Base-by-base conservation (phyloP, 1,140 invertebrate genomes). In the Metopolophium dirhodum region DNA sequence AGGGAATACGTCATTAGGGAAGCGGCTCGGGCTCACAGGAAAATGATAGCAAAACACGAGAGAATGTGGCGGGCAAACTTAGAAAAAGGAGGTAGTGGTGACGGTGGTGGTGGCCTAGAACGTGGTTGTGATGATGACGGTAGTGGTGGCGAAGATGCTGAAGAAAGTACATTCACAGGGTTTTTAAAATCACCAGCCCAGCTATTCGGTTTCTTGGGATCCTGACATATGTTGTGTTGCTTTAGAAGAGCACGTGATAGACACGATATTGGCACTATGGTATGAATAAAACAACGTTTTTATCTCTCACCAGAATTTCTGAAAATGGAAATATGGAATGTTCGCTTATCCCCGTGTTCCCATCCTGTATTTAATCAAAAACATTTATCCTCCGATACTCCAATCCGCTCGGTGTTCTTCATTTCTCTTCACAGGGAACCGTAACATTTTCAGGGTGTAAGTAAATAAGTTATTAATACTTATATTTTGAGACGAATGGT, bases 101-200 rank as follows among this genome's bases (percentile, higher is more conserved):
- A 96, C 96, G 0, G 96, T 97, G 22, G 96, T 96, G 94, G 96
- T 96, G 54, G 97, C 96, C 7, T 95, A 97, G 68, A 97, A 96
- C 94, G 97, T 97, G 95, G 97, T 97, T 94, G 97, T 97, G 95
- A 97, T 97, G 4, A 97, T 96, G 0, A 96, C 96, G 14, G 94
- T 95, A 94, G 95, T 92, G 95, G 94, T 94, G 91, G 82, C 18
- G 54, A 68, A 14, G 54, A 68, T 18, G 95, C 97, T 97, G 3
- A 97, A 96, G 0, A 96, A 96, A 18, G 94, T 95, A 94, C 94
- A 93, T 93, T 94, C 94, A 94, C 94, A 90, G 94, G 94, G 7
- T 68, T 68, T 18, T 61, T 90, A 41, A 68, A 90, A 41, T 54
- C 94, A 26, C 61, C 94, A 87, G 94, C 94, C 94, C 45, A 51